Evolutionary conservation across 2,797 vertebrate species (phyloP).

Genomic region (Vipera ursinii): DNA sequence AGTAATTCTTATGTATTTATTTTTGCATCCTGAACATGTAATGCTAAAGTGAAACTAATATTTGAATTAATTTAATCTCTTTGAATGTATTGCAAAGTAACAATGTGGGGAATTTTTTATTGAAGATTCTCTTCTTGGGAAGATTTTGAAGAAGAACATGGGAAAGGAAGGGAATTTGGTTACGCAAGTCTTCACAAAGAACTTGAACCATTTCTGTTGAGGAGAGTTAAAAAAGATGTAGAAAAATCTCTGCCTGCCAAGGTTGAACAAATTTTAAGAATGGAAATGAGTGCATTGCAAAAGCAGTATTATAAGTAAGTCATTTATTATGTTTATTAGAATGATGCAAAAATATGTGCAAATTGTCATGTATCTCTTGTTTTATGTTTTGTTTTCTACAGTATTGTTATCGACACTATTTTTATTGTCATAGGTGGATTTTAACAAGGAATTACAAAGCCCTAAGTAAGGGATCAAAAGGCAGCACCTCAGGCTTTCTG

Average conservation of each 20-base stretch:
- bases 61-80: not conserved
- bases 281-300: slow-evolving; percentile 98
- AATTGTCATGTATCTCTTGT: not conserved
- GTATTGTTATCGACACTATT: not conserved
- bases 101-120: slow-evolving; percentile 22
- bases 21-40: not conserved
- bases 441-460: slow-evolving; percentile 99
- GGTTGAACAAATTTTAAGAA: slow-evolving; percentile 95
- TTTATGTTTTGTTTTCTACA: not conserved
- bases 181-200: slow-evolving; percentile 98
- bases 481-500: slow-evolving; percentile 97
- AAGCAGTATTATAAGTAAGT: slow-evolving; percentile 87
- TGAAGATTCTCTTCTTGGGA: slow-evolving; percentile 97
- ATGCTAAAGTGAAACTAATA: not conserved
- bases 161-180: slow-evolving; percentile 93
- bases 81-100: not conserved
- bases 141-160: slow-evolving; percentile 95
- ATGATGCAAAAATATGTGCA: not conserved
- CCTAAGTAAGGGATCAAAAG: slow-evolving; percentile 96
- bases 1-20: not conserved
- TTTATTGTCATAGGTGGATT: slow-evolving; percentile 83
- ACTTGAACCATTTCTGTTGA: slow-evolving; percentile 93
- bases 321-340: slow-evolving; percentile 12
- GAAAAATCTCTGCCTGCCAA: slow-evolving; percentile 98
- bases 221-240: slow-evolving; percentile 97